Percentiles rank a stretch among this genome's conserved stretches.
phyloP scores from a whole-genome alignment of 1,140 invertebrate genomes.

The Stegodyphus dumicola region DNA sequence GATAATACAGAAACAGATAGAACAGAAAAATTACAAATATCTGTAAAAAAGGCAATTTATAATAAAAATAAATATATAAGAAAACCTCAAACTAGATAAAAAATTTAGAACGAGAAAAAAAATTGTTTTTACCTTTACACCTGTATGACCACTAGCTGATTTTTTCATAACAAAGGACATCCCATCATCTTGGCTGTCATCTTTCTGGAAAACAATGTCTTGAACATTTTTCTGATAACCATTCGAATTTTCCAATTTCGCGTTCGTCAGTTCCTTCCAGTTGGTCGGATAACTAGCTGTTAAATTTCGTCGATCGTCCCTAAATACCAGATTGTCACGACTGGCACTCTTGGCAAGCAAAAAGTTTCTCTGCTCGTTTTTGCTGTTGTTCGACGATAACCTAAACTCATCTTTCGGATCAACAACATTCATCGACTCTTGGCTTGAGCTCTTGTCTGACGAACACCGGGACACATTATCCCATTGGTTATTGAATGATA shows the following conservation, averaged over 20 bases:
- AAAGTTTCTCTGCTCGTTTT: constrained; percentile 47
- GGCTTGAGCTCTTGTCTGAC: constrained; percentile 40
- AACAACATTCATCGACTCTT: constrained; percentile 48
- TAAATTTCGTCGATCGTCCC: constrained; percentile 41
- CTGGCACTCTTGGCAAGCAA: constrained; percentile 30
- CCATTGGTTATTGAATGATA: constrained; percentile 26
- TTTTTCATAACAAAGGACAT: constrained; percentile 40
- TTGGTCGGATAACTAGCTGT: constrained; percentile 41
- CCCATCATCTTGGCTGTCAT: constrained; percentile 21
- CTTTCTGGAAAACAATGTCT: too few species aligned
- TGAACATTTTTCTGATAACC: constrained; percentile 12
- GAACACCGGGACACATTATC: constrained; percentile 52
- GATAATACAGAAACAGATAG: too few species aligned
- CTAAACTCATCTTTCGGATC: constrained; percentile 39
- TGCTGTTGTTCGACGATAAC: constrained; percentile 20
- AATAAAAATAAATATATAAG: background rate
- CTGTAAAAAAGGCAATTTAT: background rate
- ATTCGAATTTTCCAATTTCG: constrained; percentile 37
- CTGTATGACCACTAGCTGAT: constrained; percentile 32
- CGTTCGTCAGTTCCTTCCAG: constrained; percentile 37
- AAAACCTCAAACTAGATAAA: background rate
- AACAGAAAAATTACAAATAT: background rate
- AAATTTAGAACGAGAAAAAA: background rate
- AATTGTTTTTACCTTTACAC: constrained; percentile 30
- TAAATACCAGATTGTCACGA: constrained; percentile 45